Evolutionary conservation across 2,888 invertebrate species (phyloP).

Genomic region (Drosophila suboccidentalis): DNA sequence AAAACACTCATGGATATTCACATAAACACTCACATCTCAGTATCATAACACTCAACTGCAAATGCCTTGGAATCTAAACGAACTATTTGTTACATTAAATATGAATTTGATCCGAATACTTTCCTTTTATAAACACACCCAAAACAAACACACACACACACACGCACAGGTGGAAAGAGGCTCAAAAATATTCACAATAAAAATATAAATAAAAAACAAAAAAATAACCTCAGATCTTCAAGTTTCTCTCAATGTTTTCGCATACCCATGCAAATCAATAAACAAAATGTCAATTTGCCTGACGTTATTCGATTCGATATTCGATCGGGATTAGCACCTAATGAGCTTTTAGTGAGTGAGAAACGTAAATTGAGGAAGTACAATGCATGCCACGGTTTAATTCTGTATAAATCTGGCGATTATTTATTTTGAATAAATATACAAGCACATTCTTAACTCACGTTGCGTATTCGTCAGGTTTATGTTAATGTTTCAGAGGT

Average conservation of each 20-base stretch:
- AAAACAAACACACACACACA: not conserved
- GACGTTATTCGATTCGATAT: constrained; percentile 26
- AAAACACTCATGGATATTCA: constrained; percentile 1
- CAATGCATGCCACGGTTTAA: constrained; percentile 7
- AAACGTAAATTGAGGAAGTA: constrained; percentile 8
- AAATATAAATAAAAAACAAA: not conserved
- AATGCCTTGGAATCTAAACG: constrained; percentile 27
- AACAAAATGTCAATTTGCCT: constrained; percentile 35
- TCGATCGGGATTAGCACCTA: constrained; percentile 36
- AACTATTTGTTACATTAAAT: constrained; percentile 24
- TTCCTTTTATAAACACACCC: constrained; percentile 26
- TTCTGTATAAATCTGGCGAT: not conserved
- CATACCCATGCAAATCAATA: constrained; percentile 43
- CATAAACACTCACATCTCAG: not conserved
- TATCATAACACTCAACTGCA: constrained; percentile 25
- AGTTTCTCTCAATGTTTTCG: constrained; percentile 35
- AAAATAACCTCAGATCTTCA: constrained; percentile 8
- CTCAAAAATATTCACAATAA: not conserved
- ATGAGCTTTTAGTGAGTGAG: not conserved
- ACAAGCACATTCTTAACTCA: constrained; percentile 12
- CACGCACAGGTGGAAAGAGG: constrained; percentile 4
- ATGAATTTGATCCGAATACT: constrained; percentile 37
- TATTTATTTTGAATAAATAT: constrained; percentile 18
- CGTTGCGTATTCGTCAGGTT: constrained; percentile 1
- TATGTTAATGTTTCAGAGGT: constrained; percentile 1